Conservation (phyloP, 2,888 invertebrate species). For the Agriopis aurantiaria region DNA sequence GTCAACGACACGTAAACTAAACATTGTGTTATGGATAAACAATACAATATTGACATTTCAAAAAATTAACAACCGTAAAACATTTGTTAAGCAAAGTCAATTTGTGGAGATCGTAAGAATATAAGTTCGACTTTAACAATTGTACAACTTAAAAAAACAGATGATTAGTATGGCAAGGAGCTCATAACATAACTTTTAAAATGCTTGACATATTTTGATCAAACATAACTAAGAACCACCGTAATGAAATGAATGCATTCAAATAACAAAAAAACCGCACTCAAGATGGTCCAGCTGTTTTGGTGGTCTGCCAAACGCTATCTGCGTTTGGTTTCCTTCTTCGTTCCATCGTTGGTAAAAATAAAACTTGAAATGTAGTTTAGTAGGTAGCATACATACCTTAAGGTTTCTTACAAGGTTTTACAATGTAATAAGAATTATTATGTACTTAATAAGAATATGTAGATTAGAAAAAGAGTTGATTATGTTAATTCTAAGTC, state of each 20-base stretch:
- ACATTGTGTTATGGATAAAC: constrained; percentile 13
- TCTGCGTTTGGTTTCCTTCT: no score
- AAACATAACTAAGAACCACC: no score
- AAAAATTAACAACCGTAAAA: constrained; percentile 3
- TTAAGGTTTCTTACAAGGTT: constrained; percentile 27
- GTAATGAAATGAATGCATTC: no score
- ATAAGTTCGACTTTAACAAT: neutral
- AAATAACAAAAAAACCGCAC: no score
- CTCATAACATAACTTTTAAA: no score
- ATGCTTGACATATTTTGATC: no score
- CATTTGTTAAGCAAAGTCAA: neutral
- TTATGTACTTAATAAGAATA: constrained; percentile 23
- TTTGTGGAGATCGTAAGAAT: neutral
- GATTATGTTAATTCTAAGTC: constrained; percentile 21
- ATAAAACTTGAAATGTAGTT: constrained; percentile 1
- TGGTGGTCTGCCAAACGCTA: no score
- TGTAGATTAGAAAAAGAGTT: constrained; percentile 27
- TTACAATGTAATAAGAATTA: constrained; percentile 7
- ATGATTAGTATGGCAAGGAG: no score
- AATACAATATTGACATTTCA: constrained; percentile 24
- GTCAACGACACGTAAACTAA: constrained; percentile 28
- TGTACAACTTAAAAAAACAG: no score
- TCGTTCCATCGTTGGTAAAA: neutral
- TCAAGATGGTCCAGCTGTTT: no score
- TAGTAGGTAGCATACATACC: constrained; percentile 1